Evolutionary conservation across 1,140 invertebrate genomes (phyloP), one percentile per base, ranked within the genome.

Genomic region (Globodera ellingtonae): DNA sequence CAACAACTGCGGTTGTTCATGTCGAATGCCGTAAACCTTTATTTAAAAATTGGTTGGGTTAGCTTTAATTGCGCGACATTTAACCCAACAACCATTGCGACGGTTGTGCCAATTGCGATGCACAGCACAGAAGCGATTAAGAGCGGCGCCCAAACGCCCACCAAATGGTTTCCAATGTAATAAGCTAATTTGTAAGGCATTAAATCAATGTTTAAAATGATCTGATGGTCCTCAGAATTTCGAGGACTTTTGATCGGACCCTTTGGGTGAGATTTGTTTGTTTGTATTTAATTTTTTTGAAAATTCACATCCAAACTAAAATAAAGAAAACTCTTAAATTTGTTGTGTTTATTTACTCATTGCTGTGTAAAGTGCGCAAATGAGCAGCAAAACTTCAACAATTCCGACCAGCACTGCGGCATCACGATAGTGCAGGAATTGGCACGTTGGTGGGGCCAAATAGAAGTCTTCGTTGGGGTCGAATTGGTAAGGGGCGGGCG

Each of bases 391-490:
- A 44, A 86, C 77, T 72, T 88, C 85, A 8, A 86, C 52, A n/a
- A 86, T 67, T 21, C 86, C 85, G 52, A 75, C 84, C 15, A 88
- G 9, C n/a, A 88, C 75, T 13, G 85, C 85, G 9, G 84, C 85
- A n/a, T 86, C 65, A 6, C 85, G 86, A 74, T 88, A 86, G 66
- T 86, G 85, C 47, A 86, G n/a, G 8, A 88, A 65, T 52, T 79
- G 76, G 50, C 84, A 88, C 5, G 76, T 79, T 44, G 85, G 85
- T 21, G 85, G 86, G 18, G 86, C 84, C 79, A 88, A 62, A 76
- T 86, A 86, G 21, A 86, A 86, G 8, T 84, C 76, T 59, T 86
- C 86, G 69, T 86, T 81, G n/a, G 78, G 84, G 79, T 86, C 86
- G 65, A 88, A 86, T 65, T 72, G 65, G 59, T 77, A 77, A 47